Evolutionary conservation across 2,113 vertebrate genomes (phyloP), one percentile per base, ranked within the genome.

Genomic region (Gallinago paraguaiae): DNA sequence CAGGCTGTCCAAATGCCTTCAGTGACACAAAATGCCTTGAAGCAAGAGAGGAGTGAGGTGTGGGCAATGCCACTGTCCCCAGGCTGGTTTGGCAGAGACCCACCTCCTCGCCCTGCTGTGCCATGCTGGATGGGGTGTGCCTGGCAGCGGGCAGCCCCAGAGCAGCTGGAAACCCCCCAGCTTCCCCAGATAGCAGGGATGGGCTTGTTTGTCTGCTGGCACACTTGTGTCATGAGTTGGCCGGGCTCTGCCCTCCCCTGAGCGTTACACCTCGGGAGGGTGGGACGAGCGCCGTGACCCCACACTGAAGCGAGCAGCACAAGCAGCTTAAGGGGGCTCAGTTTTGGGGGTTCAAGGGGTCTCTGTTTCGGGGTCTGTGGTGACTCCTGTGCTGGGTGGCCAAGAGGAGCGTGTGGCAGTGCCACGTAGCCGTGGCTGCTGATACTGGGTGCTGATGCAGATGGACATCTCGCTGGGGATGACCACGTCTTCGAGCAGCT

Each of bases 21-120:
- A 5, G 39, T 8, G 67, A 45, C 76, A n/a, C 12, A 11, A 82
- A 86, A 76, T 1, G 37, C 14, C 45, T 14, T 0, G 0, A 27
- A 83, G 57, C 27, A 25, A 13, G 35, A 43, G 19, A 13, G 14
- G 23, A 54, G 17, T 2, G 4, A 64, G 45, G 35, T 17, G 60
- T 53, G 64, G 33, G 15, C 31, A 33, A 1, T 13, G 14, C 33
- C 24, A 4, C 63, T 64, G 0, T 4, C 63, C 9, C 0, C 0
- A 46, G 45, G 45, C 39, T 11, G 27, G 84, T 60, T 59, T 46
- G 64, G 57, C 67, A 64, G 60, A 57, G 41, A 46, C 11, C 39
- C 23, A 17, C 45, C 28, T 53, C 70, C 56, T 23, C 1, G 0
- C 31, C 16, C 33, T 1, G 3, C 15, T 16, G 51, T 33, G 51